phyloP scores from a whole-genome alignment of 2,888 invertebrate genomes.

The Mylabris sibirica region DNA sequence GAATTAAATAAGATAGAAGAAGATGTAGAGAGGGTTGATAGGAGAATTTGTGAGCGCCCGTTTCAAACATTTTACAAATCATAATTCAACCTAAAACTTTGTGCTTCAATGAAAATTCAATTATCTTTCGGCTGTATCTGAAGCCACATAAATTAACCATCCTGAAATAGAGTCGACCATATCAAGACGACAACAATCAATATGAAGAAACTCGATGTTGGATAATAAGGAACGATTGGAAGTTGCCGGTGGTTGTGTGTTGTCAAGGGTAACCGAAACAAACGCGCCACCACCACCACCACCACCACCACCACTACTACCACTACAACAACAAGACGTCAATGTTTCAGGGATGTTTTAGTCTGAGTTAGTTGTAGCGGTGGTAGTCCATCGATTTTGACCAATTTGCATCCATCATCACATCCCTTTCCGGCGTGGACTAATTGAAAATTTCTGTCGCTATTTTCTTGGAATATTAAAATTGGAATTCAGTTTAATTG shows the following conservation, averaged over 20 bases:
- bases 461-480: background rate
- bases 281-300: slow-evolving; percentile 23
- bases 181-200: slow-evolving; percentile 11
- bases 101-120: slow-evolving; percentile 42
- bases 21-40: background rate
- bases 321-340: background rate
- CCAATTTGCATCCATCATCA: background rate
- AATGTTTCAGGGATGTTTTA: background rate
- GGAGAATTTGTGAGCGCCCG: background rate
- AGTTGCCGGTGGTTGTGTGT: slow-evolving; percentile 17
- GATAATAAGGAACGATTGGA: slow-evolving; percentile 11
- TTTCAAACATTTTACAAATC: slow-evolving; percentile 27
- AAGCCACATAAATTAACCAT: slow-evolving; percentile 40
- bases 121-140: slow-evolving; percentile 39
- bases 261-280: slow-evolving; percentile 36
- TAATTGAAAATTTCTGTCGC: slow-evolving; percentile 1
- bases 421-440: background rate
- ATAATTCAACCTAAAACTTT: slow-evolving; percentile 32
- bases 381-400: slow-evolving; percentile 5
- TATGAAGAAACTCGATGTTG: background rate
- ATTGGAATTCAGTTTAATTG: background rate
- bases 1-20: background rate
- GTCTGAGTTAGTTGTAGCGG: background rate
- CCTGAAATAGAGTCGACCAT: slow-evolving; percentile 10
- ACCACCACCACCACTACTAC: slow-evolving; percentile 16